These are phyloP conservation scores for Diacarnus erythraeanus DNA, from an alignment of 37 sponge, comb jelly and placozoan species.

Conservation along the genomic window DNA sequence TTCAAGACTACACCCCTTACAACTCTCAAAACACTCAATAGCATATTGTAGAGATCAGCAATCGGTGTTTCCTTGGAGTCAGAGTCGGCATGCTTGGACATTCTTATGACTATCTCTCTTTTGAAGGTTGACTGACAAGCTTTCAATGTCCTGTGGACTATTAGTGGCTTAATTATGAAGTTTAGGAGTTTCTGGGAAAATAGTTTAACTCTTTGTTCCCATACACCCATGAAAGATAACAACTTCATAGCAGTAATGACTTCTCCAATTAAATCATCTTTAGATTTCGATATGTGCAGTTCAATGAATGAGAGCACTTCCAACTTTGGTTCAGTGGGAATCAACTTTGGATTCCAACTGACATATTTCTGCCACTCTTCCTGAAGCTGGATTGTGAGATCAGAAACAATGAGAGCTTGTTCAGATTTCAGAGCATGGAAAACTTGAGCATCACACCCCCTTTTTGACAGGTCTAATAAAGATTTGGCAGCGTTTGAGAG, in stretches of 20 bases:
- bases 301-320: not conserved
- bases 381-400: slow-evolving; percentile 3
- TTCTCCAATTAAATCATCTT: not conserved
- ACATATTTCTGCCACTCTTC: slow-evolving; percentile 57
- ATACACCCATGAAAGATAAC: not conserved
- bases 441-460: slow-evolving; percentile 56
- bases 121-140: not conserved
- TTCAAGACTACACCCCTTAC: slow-evolving; percentile 16
- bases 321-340: not conserved
- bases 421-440: slow-evolving; percentile 44
- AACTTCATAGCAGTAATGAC: slow-evolving; percentile 29
- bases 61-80: not conserved
- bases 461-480: not conserved
- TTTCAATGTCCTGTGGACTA: slow-evolving; percentile 6
- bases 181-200: slow-evolving; percentile 27
- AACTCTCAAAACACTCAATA: slow-evolving; percentile 21
- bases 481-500: not conserved
- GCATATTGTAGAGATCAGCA: slow-evolving; percentile 11
- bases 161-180: slow-evolving; percentile 24
- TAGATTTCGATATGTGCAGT: not conserved
- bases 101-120: not conserved
- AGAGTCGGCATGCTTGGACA: not conserved
- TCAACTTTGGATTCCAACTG: slow-evolving; percentile 37
- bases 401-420: not conserved
- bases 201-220: not conserved